Conservation (phyloP, 2,888 invertebrate species). For the Apomyelois bistriatella region DNA sequence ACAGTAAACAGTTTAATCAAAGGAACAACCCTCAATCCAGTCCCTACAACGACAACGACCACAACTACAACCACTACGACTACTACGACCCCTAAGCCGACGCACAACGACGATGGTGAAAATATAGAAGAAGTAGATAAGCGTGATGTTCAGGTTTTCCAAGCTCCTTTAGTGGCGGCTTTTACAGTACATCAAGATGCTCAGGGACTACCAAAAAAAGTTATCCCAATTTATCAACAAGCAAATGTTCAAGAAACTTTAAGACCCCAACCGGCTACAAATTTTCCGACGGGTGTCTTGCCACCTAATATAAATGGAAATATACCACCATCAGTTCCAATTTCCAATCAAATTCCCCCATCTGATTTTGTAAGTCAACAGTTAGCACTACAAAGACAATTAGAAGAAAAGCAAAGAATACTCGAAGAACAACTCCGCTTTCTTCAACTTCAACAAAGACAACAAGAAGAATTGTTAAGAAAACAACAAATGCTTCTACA, state of each 20-base stretch:
- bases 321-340: constrained; percentile 26
- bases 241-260: constrained; percentile 39
- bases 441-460: constrained; percentile 83
- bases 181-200: constrained; percentile 92
- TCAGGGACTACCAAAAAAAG: constrained; percentile 87
- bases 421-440: constrained; percentile 85
- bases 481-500: constrained; percentile 82
- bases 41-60: constrained; percentile 44
- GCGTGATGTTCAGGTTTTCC: constrained; percentile 87
- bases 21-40: constrained; percentile 30
- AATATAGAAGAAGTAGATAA: constrained; percentile 84
- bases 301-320: constrained; percentile 32
- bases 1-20: constrained; percentile 31
- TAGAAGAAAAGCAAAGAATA: constrained; percentile 84
- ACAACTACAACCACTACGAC: constrained; percentile 77
- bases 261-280: constrained; percentile 34
- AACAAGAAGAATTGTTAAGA: constrained; percentile 84
- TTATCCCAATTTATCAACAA: constrained; percentile 85
- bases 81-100: constrained; percentile 83
- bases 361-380: constrained; percentile 59
- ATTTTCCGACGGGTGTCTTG: constrained; percentile 31
- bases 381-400: constrained; percentile 60
- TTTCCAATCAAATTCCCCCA: constrained; percentile 36
- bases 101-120: constrained; percentile 83
- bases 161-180: constrained; percentile 90